A percentile compares a stretch with the other conserved stretches of the same genome.
phyloP scores from a whole-genome alignment of 2,113 vertebrate species.

The Pionites leucogaster region DNA sequence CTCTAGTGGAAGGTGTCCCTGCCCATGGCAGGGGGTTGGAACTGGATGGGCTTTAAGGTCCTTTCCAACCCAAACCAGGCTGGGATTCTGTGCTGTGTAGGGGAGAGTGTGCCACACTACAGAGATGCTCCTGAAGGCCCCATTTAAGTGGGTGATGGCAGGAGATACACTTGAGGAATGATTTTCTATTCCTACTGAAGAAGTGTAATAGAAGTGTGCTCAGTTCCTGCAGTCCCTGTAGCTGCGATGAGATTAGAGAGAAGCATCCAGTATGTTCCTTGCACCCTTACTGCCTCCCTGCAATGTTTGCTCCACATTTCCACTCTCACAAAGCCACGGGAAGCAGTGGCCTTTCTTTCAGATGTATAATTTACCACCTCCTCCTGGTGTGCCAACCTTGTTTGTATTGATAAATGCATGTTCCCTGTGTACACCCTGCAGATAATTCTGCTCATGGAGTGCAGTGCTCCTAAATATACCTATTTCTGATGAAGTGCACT shows the following conservation, averaged over 20 bases:
- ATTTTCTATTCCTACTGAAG: background rate
- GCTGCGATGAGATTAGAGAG: background rate
- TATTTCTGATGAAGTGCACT: constrained; percentile 6
- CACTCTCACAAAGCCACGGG: constrained; percentile 12
- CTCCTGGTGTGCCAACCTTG: background rate
- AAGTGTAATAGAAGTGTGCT: fast-evolving
- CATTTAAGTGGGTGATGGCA: background rate
- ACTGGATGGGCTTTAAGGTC: fast-evolving
- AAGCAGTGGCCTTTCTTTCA: background rate
- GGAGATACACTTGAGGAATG: background rate
- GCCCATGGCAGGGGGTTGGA: fast-evolving
- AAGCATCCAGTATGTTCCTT: background rate
- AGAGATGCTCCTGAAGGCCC: background rate
- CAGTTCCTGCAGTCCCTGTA: background rate
- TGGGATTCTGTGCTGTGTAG: background rate
- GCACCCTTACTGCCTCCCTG: background rate
- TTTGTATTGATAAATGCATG: constrained; percentile 23
- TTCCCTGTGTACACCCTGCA: constrained; percentile 3
- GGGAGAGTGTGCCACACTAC: background rate
- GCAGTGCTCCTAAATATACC: background rate
- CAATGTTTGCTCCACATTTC: background rate
- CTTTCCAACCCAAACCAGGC: background rate
- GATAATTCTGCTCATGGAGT: background rate
- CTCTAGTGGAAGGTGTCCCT: background rate
- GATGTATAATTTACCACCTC: constrained; percentile 29